Conservation (phyloP, 2,797 vertebrate genomes). For the Mus spretus region DNA sequence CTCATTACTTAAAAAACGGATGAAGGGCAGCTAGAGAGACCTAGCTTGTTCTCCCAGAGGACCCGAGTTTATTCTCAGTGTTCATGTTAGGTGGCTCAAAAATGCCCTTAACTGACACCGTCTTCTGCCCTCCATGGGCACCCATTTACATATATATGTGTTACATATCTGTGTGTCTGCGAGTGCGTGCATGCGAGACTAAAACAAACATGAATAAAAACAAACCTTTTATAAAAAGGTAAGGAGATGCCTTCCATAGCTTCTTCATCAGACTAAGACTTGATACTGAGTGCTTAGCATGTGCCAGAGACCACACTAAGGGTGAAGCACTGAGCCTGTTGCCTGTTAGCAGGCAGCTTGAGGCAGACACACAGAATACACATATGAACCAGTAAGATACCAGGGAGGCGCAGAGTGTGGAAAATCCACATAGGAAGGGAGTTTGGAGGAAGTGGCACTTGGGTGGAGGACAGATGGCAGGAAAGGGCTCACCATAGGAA, state of each 20-base stretch:
- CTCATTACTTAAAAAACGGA: neutral
- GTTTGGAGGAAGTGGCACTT: neutral
- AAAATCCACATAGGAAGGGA: neutral
- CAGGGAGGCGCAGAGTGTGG: accelerated
- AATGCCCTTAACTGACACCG: neutral
- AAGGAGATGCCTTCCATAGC: neutral
- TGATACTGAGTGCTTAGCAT: neutral
- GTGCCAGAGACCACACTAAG: accelerated
- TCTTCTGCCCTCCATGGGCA: neutral
- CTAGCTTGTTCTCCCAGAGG: neutral
- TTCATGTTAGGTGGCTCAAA: neutral
- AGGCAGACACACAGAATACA: neutral
- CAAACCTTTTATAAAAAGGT: neutral
- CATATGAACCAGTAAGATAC: neutral
- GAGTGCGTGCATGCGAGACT: accelerated
- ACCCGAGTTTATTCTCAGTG: neutral
- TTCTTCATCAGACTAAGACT: neutral
- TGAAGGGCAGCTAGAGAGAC: no score
- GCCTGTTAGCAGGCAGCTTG: neutral
- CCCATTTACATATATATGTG: neutral
- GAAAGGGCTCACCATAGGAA: accelerated
- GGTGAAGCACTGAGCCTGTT: accelerated
- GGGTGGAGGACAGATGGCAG: neutral
- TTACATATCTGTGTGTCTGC: neutral
- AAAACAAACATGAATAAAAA: neutral